Evolutionary conservation across 2,797 vertebrate genomes (phyloP).

Genomic region (Pelochelys cantorii): DNA sequence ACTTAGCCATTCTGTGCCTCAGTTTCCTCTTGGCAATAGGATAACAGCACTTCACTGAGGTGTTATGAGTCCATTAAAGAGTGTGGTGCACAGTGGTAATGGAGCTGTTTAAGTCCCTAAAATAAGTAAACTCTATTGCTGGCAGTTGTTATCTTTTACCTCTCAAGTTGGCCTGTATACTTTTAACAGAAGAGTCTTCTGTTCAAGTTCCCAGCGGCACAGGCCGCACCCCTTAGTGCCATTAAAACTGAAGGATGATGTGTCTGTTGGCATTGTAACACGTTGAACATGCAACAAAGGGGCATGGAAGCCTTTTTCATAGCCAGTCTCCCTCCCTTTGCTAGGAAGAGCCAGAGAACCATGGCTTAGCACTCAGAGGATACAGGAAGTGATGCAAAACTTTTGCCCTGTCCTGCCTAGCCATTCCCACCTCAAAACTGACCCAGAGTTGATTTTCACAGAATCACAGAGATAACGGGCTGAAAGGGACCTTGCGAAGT

Average conservation of each 20-base stretch:
- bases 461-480: too few relatives aligned
- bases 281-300: too few relatives aligned
- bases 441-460: too few relatives aligned
- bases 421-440: not conserved
- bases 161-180: accelerated
- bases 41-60: accelerated
- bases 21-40: accelerated
- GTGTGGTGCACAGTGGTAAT: not conserved
- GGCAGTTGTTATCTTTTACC: accelerated
- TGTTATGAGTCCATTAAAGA: not conserved
- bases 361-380: not conserved
- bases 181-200: not conserved
- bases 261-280: too few relatives aligned
- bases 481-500: too few relatives aligned
- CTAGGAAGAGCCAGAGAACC: not conserved
- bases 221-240: not conserved
- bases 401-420: accelerated
- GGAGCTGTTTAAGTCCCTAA: not conserved
- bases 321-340: not conserved
- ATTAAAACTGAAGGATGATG: not conserved
- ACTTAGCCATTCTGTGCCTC: accelerated
- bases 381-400: too few relatives aligned
- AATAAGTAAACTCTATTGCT: not conserved
- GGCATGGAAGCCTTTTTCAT: not conserved
- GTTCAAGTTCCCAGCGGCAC: not conserved